These are phyloP conservation scores for Cheiracanthium punctorium DNA, from an alignment of 2,888 invertebrate genomes.

Conservation along the genomic window DNA sequence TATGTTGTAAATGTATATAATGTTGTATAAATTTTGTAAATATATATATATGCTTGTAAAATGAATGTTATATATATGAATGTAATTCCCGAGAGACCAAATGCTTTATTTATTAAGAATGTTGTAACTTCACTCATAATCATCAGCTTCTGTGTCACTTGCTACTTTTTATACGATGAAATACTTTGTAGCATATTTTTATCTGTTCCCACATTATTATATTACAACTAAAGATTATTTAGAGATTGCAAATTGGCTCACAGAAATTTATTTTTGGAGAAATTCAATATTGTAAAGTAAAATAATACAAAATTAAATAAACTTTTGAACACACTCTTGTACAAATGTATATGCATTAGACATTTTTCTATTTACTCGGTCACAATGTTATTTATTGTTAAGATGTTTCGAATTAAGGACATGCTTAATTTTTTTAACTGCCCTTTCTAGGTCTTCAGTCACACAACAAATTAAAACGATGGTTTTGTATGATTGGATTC, in stretches of 20 bases:
- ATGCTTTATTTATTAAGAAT: slow-evolving; percentile 50
- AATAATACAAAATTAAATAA: too few species aligned
- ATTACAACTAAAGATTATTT: slow-evolving; percentile 5
- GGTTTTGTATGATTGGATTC: too few species aligned
- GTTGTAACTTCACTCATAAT: slow-evolving; percentile 43
- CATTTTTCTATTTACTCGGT: background rate
- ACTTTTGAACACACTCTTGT: background rate
- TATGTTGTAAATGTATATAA: slow-evolving; percentile 51
- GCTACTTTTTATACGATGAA: slow-evolving; percentile 64
- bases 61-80: slow-evolving; percentile 31
- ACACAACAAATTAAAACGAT: too few species aligned
- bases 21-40: slow-evolving; percentile 62
- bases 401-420: too few species aligned
- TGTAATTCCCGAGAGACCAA: slow-evolving; percentile 46
- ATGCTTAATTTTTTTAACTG: too few species aligned
- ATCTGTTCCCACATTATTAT: slow-evolving; percentile 37
- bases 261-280: background rate
- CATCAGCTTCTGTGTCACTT: slow-evolving; percentile 61
- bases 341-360: slow-evolving; percentile 13
- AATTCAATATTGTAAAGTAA: background rate
- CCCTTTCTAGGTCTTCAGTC: too few species aligned
- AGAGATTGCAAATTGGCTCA: slow-evolving; percentile 8
- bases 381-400: background rate
- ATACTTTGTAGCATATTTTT: slow-evolving; percentile 66
- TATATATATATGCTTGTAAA: slow-evolving; percentile 61